phyloP scores from a whole-genome alignment of 2,888 invertebrate species.

The Philopedon plagiatum region DNA sequence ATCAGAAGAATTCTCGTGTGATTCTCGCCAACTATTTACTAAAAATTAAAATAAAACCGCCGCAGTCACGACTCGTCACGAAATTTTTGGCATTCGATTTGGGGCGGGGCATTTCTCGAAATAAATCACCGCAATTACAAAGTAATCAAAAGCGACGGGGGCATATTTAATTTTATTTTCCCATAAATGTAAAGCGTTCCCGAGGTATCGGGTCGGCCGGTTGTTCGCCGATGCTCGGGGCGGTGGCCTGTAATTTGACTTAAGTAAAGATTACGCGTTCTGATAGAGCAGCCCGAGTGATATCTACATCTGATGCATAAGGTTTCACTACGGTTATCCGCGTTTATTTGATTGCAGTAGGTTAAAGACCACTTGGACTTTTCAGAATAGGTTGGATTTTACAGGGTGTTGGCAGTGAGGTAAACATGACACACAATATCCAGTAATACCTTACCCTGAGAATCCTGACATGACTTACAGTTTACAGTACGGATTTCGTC shows the following conservation, averaged over 20 bases:
- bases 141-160: slow-evolving; percentile 16
- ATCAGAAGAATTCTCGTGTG: slow-evolving; percentile 4
- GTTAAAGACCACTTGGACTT: slow-evolving; percentile 20
- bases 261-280: slow-evolving; percentile 28
- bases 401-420: neutral
- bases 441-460: too few species aligned
- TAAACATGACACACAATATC: too few species aligned
- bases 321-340: slow-evolving; percentile 14
- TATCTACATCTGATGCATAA: slow-evolving; percentile 23
- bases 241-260: slow-evolving; percentile 27
- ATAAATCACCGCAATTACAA: slow-evolving; percentile 22
- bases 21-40: slow-evolving; percentile 17
- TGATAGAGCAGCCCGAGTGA: slow-evolving; percentile 14
- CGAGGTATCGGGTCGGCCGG: slow-evolving; percentile 5
- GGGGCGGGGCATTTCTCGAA: slow-evolving; percentile 5
- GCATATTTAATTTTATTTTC: slow-evolving; percentile 29
- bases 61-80: slow-evolving; percentile 7
- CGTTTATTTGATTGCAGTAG: slow-evolving; percentile 18
- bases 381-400: neutral
- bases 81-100: slow-evolving; percentile 24
- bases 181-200: slow-evolving; percentile 22
- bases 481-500: too few species aligned
- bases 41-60: slow-evolving; percentile 14
- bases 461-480: too few species aligned
- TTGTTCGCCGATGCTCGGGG: neutral